phyloP scores from a whole-genome alignment of 2,888 invertebrate genomes.

The Lithosia quadra region DNA sequence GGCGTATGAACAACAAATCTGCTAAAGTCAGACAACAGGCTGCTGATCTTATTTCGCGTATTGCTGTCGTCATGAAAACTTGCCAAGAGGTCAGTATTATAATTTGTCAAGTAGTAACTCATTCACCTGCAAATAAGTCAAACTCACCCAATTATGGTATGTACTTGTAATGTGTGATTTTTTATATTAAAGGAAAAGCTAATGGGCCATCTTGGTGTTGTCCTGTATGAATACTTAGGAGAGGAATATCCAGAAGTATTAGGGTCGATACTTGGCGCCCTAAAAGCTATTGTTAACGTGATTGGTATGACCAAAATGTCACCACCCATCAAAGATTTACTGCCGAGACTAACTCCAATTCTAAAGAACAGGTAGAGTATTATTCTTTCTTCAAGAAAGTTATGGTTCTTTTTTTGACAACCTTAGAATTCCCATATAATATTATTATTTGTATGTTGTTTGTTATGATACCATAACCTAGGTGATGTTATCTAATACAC shows the following conservation, averaged over 20 bases:
- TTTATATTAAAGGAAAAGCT: conserved; percentile 92
- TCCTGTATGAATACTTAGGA: conserved; percentile 99
- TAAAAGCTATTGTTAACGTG: conserved; percentile 99
- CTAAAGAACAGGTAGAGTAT: conserved; percentile 95
- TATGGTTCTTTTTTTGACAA: too few species aligned
- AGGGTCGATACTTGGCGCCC: conserved; percentile 98
- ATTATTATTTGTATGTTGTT: not conserved
- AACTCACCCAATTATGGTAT: not conserved
- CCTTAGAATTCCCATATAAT: too few species aligned
- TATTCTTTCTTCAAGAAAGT: not conserved
- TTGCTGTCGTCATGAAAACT: conserved; percentile 99
- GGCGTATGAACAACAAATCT: conserved; percentile 99
- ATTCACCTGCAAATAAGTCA: not conserved
- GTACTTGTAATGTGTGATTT: conserved; percentile 5
- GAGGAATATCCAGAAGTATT: conserved; percentile 99
- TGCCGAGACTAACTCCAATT: conserved; percentile 98
- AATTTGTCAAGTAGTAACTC: not conserved
- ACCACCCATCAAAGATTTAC: conserved; percentile 99
- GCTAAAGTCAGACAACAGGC: conserved; percentile 99
- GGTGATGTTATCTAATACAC: not conserved
- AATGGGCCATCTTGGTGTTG: conserved; percentile 99
- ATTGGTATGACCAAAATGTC: conserved; percentile 99
- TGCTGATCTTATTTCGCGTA: conserved; percentile 98
- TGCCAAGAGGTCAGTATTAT: conserved; percentile 93
- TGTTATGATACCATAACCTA: not conserved